phyloP scores from a whole-genome alignment of 1,140 invertebrate genomes.

The Chrysopa pallens region DNA sequence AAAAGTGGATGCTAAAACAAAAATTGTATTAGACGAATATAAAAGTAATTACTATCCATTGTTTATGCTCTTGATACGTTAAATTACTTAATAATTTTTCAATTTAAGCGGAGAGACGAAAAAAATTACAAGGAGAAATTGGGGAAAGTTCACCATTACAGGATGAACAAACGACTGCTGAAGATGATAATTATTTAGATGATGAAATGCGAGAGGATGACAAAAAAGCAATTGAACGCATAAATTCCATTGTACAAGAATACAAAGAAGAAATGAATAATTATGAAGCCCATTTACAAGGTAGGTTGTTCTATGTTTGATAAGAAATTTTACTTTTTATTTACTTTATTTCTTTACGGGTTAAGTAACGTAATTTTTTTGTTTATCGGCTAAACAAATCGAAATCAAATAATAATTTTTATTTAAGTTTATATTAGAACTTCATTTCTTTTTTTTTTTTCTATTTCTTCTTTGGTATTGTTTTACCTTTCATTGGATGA shows the following conservation, averaged over 20 bases:
- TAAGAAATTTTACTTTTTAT: conserved; percentile 3
- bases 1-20: conserved; percentile 96
- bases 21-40: conserved; percentile 83
- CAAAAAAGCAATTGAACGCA: conserved; percentile 49
- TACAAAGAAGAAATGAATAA: conserved; percentile 65
- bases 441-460: too few species aligned
- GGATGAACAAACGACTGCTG: conserved; percentile 32
- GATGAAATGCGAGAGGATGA: conserved; percentile 57
- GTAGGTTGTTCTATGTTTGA: conserved; percentile 9
- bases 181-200: conserved; percentile 59
- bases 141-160: conserved; percentile 35
- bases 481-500: too few species aligned
- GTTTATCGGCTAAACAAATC: too few species aligned
- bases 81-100: neutral
- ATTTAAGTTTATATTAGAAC: too few species aligned
- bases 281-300: conserved; percentile 35
- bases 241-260: conserved; percentile 62
- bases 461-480: too few species aligned
- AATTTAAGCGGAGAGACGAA: conserved; percentile 32
- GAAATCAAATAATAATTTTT: too few species aligned
- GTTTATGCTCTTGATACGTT: neutral
- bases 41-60: conserved; percentile 40
- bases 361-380: too few species aligned
- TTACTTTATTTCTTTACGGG: neutral
- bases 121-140: conserved; percentile 26